Percentiles rank a stretch among this genome's conserved stretches.
phyloP scores from a whole-genome alignment of 1,140 invertebrate genomes.

The Whitmania pigra region DNA sequence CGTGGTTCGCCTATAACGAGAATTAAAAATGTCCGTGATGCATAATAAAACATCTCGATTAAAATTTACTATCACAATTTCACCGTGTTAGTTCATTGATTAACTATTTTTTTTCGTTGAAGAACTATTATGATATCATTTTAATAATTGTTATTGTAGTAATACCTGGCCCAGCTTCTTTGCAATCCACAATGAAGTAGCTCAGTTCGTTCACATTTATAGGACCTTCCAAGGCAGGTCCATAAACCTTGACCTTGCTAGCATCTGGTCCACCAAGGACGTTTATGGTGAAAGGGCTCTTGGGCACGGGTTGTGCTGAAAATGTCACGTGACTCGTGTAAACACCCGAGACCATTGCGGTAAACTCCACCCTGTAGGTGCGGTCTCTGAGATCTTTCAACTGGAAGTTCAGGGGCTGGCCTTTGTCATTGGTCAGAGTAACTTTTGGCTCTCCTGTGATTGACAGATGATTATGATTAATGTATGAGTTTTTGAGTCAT shows the following conservation, averaged over 20 bases:
- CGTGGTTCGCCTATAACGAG: slow-evolving; percentile 50
- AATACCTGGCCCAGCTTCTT: slow-evolving; percentile 24
- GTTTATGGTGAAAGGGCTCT: slow-evolving; percentile 64
- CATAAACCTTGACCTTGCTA: slow-evolving; percentile 37
- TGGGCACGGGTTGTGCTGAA: slow-evolving; percentile 66
- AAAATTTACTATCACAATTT: not conserved
- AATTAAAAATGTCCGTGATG: not conserved
- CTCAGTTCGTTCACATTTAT: slow-evolving; percentile 21
- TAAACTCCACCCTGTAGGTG: slow-evolving; percentile 20
- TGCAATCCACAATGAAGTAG: slow-evolving; percentile 27
- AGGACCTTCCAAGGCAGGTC: slow-evolving; percentile 37
- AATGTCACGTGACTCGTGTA: slow-evolving; percentile 14
- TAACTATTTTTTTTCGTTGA: no score
- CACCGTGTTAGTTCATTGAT: not conserved
- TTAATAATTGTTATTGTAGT: no score
- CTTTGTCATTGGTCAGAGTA: slow-evolving; percentile 18
- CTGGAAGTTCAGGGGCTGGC: not conserved
- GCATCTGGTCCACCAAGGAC: slow-evolving; percentile 1
- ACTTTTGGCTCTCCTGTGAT: slow-evolving; percentile 13
- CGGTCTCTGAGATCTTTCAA: slow-evolving; percentile 18
- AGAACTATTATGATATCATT: not conserved
- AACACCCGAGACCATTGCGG: not conserved
- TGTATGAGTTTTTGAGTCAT: not conserved
- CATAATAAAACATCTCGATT: no score
- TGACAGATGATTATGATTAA: not conserved